Percentiles rank a stretch among this genome's conserved stretches.
Evolutionary conservation across 2,113 vertebrate genomes (phyloP).

Genomic region (Tetraodon nigroviridis): DNA sequence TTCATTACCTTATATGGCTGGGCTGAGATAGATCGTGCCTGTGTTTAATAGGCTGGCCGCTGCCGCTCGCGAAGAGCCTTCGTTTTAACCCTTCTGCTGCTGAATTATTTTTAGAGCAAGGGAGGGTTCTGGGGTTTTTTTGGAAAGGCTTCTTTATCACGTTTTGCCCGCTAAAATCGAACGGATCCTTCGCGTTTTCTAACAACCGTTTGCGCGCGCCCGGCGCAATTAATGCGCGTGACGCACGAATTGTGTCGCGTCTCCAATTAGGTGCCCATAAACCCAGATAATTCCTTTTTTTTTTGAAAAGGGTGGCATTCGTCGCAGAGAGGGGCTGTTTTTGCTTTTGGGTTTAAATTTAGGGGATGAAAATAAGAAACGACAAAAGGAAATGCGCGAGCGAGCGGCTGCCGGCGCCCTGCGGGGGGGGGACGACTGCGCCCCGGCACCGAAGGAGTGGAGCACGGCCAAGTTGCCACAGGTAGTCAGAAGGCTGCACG

Average conservation of each 20-base stretch:
- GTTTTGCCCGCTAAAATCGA: not conserved
- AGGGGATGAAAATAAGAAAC: constrained; percentile 9
- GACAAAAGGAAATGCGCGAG: not conserved
- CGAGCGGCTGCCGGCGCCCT: not conserved
- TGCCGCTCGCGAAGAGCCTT: constrained; percentile 61
- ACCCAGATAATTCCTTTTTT: constrained; percentile 14
- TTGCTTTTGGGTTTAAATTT: constrained; percentile 46
- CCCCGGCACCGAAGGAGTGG: constrained; percentile 7
- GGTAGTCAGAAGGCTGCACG: constrained; percentile 41
- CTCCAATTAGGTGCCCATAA: constrained; percentile 48
- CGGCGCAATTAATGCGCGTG: not conserved
- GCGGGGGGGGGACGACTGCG: not conserved
- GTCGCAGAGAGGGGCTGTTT: constrained; percentile 32
- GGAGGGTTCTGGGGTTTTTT: constrained; percentile 14
- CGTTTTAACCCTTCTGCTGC: constrained; percentile 73
- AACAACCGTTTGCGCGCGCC: constrained; percentile 5
- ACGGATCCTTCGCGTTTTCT: not conserved
- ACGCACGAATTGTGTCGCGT: constrained; percentile 14
- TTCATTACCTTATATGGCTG: constrained; percentile 78
- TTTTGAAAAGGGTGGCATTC: constrained; percentile 46
- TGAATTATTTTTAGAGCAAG: constrained; percentile 62
- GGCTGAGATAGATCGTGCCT: constrained; percentile 71
- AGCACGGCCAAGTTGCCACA: constrained; percentile 38
- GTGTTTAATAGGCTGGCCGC: constrained; percentile 69
- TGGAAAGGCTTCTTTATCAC: not conserved